A percentile compares a stretch with the other conserved stretches of the same genome.
Conservation (phyloP, 2,888 invertebrate species). For the Scaptomyza tumidula region DNA sequence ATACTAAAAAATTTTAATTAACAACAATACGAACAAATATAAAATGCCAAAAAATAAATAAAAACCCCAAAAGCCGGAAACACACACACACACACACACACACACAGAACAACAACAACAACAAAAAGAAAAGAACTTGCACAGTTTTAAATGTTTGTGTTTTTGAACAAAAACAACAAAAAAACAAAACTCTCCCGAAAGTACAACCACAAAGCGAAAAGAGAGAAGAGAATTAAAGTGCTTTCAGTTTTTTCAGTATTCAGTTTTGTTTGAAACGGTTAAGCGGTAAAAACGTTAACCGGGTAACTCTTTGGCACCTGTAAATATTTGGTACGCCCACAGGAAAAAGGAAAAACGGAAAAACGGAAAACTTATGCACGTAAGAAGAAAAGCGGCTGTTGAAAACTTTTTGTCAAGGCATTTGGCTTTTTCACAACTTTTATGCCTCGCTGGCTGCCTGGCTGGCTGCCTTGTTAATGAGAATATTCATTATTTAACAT, state of each 20-base stretch:
- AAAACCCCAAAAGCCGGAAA: neutral
- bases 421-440: slow-evolving; percentile 55
- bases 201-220: slow-evolving; percentile 54
- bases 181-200: slow-evolving; percentile 23
- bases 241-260: neutral
- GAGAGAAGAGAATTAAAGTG: slow-evolving; percentile 16
- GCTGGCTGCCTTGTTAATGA: slow-evolving; percentile 65
- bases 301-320: slow-evolving; percentile 45
- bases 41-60: slow-evolving; percentile 9
- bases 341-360: no score
- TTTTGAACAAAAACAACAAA: slow-evolving; percentile 3
- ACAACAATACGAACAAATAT: slow-evolving; percentile 39
- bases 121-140: slow-evolving; percentile 27
- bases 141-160: slow-evolving; percentile 61
- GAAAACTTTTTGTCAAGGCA: slow-evolving; percentile 38
- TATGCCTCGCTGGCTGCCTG: slow-evolving; percentile 29
- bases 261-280: neutral
- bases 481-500: slow-evolving; percentile 81
- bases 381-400: slow-evolving; percentile 42
- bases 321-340: slow-evolving; percentile 59
- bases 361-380: slow-evolving; percentile 40
- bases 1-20: slow-evolving; percentile 53
- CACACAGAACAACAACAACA: no score
- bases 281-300: slow-evolving; percentile 5
- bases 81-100: no score